phyloP scores from a whole-genome alignment of 2,888 invertebrate species.

The Tipula unca region DNA sequence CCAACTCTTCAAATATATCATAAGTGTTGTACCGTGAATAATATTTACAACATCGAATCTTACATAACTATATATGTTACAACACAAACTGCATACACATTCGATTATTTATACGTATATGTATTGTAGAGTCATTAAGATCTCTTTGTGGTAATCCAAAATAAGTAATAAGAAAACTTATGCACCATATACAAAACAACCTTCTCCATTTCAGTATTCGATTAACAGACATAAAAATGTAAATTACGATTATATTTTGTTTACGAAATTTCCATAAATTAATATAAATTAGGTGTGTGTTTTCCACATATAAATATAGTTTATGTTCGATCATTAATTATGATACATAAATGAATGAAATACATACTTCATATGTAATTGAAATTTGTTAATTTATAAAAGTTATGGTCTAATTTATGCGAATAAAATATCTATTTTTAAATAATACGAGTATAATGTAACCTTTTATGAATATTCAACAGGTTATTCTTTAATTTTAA shows the following conservation, averaged over 20 bases:
- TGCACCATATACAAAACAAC: background rate
- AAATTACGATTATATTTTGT: background rate
- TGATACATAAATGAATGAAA: background rate
- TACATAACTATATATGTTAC: too few species aligned
- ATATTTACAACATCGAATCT: too few species aligned
- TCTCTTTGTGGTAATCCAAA: background rate
- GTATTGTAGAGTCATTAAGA: background rate
- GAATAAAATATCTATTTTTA: background rate
- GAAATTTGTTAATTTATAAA: background rate
- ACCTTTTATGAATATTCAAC: background rate
- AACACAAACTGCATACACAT: too few species aligned
- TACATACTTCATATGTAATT: background rate
- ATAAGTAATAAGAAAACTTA: background rate
- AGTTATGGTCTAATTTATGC: background rate
- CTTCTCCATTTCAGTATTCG: background rate
- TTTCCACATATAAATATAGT: background rate
- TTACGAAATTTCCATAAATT: background rate
- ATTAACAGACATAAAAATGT: background rate
- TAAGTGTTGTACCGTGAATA: too few species aligned
- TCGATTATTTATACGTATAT: too few species aligned
- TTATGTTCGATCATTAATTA: background rate
- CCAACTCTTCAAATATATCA: too few species aligned
- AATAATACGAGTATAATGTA: background rate
- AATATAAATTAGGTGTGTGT: background rate
- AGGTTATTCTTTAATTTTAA: background rate